These are phyloP conservation scores for Tadarida brasiliensis DNA, from an alignment of 2,797 vertebrate genomes.

Conservation along the genomic window DNA sequence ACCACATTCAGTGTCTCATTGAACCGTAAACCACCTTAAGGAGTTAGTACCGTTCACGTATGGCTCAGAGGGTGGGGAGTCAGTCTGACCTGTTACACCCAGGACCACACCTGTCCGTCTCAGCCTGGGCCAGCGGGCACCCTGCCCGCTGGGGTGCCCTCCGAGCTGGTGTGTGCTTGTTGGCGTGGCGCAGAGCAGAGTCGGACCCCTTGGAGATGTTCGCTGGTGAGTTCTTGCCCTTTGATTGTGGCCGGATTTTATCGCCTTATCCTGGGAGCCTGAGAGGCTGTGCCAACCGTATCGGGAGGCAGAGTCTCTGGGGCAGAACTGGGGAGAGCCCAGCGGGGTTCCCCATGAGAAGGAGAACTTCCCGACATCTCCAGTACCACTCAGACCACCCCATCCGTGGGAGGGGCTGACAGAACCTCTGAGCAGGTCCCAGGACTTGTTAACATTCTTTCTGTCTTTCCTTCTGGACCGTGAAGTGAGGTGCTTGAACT, in stretches of 20 bases:
- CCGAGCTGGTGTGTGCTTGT: neutral
- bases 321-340: neutral
- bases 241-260: neutral
- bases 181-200: neutral
- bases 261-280: neutral
- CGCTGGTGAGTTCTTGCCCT: neutral
- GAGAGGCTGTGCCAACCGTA: neutral
- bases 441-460: neutral
- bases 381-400: neutral
- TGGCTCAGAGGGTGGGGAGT: neutral
- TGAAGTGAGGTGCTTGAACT: neutral
- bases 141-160: too few species aligned
- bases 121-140: fast-evolving
- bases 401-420: neutral
- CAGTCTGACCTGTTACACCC: neutral
- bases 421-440: neutral
- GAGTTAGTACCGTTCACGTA: neutral
- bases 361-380: neutral
- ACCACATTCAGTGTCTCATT: neutral
- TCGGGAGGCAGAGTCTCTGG: neutral
- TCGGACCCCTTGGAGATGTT: neutral
- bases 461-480: neutral
- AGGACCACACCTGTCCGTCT: neutral
- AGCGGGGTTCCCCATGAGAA: neutral
- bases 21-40: neutral